Conservation (phyloP, 2,797 vertebrate genomes). For the Toxotes lorentzi region DNA sequence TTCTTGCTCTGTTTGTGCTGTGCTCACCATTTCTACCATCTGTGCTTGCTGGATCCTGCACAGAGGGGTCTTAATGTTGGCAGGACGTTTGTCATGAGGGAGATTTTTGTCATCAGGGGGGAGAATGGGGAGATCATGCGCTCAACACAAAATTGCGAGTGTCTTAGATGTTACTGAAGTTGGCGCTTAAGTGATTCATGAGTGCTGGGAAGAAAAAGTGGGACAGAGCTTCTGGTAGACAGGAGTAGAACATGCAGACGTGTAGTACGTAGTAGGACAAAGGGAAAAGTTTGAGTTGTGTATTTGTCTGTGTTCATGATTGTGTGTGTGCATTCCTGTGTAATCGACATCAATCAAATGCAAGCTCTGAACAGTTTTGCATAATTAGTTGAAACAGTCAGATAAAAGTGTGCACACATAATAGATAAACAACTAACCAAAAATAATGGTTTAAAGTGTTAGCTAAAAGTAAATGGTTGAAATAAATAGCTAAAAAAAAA, state of each 20-base stretch:
- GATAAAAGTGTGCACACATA: background rate
- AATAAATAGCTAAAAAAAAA: too few species aligned
- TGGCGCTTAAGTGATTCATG: constrained; percentile 47
- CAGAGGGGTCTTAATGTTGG: constrained; percentile 56
- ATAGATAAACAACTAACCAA: too few species aligned
- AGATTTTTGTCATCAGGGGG: constrained; percentile 36
- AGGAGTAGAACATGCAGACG: constrained; percentile 41
- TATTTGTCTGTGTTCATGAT: constrained; percentile 14
- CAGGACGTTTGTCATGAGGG: constrained; percentile 54
- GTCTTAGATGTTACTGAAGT: constrained; percentile 58
- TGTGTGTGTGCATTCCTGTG: constrained; percentile 17
- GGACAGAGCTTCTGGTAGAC: constrained; percentile 39
- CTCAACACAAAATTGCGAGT: constrained; percentile 44
- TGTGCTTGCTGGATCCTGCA: constrained; percentile 57
- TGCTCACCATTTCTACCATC: constrained; percentile 61
- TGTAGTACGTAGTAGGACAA: constrained; percentile 15
- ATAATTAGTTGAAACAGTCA: background rate
- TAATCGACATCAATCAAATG: background rate
- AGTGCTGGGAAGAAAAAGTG: constrained; percentile 31
- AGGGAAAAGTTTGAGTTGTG: constrained; percentile 27
- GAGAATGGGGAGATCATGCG: constrained; percentile 26
- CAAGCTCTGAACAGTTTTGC: background rate
- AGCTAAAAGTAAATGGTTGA: background rate
- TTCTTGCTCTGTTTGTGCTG: constrained; percentile 42
- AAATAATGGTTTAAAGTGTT: background rate